These are phyloP conservation scores for Bubo bubo DNA, from an alignment of 2,113 vertebrate species.

Conservation along the genomic window DNA sequence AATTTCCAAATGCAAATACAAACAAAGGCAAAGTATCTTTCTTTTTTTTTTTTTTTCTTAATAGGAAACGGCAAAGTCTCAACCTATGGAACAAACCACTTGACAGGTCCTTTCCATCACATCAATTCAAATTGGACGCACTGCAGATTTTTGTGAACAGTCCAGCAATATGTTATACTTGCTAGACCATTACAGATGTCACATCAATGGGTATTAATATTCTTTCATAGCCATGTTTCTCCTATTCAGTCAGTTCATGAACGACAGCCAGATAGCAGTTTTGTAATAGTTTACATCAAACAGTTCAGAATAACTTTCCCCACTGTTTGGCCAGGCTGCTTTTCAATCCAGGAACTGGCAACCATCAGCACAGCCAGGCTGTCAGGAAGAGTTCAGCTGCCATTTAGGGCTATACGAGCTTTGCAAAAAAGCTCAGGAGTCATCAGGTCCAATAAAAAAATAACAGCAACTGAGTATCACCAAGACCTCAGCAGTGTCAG, in stretches of 20 bases:
- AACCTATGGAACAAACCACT: background rate
- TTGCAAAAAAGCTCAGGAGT: background rate
- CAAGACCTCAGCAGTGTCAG: background rate
- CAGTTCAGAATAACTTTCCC: background rate
- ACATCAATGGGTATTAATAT: slow-evolving; percentile 21
- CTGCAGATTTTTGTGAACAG: background rate
- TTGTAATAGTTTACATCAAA: background rate
- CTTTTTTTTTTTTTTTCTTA: accelerated
- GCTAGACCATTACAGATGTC: background rate
- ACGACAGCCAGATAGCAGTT: background rate
- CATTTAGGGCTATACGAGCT: background rate
- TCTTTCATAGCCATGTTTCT: background rate
- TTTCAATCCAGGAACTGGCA: background rate
- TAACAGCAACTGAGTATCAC: background rate
- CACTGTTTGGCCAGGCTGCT: background rate
- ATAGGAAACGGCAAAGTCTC: background rate
- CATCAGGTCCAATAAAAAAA: background rate
- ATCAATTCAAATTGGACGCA: background rate
- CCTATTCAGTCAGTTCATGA: background rate
- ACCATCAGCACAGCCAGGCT: background rate
- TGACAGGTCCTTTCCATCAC: slow-evolving; percentile 22
- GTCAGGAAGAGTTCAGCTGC: background rate
- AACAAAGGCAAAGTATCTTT: background rate
- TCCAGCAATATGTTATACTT: background rate
- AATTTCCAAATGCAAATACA: background rate